phyloP scores from a whole-genome alignment of 2,888 invertebrate species.

The Brachylomia viminalis region DNA sequence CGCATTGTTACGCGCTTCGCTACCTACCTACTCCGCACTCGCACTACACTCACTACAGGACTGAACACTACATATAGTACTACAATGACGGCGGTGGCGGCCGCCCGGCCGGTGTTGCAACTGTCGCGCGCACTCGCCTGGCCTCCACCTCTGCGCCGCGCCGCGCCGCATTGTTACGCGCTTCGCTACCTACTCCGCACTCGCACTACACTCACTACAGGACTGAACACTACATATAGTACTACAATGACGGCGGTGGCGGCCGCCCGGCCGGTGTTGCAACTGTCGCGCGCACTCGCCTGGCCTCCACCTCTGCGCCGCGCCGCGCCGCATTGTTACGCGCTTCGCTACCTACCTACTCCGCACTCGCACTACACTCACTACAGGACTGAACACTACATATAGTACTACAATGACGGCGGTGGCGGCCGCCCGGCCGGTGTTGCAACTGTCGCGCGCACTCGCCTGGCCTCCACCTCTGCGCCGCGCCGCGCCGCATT shows the following conservation, averaged over 20 bases:
- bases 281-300: conserved; percentile 52
- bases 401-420: conserved; percentile 22
- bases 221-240: neutral
- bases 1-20: conserved; percentile 55
- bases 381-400: neutral
- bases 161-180: conserved; percentile 61
- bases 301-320: conserved; percentile 64
- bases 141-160: conserved; percentile 64
- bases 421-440: too few relatives aligned
- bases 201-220: neutral
- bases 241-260: conserved; percentile 31
- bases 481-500: conserved; percentile 63
- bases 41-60: neutral
- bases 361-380: neutral
- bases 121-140: conserved; percentile 56
- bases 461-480: conserved; percentile 62
- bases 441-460: conserved; percentile 59
- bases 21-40: conserved; percentile 44
- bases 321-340: conserved; percentile 64
- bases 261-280: conserved; percentile 50
- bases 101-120: conserved; percentile 50
- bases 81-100: conserved; percentile 31
- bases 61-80: neutral
- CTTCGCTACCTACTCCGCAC: conserved; percentile 39
- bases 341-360: conserved; percentile 43